Evolutionary conservation across 2,888 invertebrate genomes (phyloP), one percentile per base, ranked within the genome.

Genomic region (Drosophila falleni): DNA sequence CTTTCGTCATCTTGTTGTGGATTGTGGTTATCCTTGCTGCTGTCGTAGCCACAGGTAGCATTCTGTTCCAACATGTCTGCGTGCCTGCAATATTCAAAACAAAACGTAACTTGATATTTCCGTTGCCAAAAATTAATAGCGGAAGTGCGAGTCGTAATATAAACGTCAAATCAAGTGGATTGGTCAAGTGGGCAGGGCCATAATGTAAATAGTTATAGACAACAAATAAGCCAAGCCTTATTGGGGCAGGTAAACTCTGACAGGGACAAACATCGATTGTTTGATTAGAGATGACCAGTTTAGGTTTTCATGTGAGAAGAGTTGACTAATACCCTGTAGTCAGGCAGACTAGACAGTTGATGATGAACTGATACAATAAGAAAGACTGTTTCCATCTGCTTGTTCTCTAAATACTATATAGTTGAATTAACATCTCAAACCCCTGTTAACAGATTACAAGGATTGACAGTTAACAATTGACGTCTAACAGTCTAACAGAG

Each of bases 21-120:
- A 42, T 9, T 51, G 26, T 80, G 83, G 62, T 87, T 78, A 64
- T 88, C 88, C 16, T 58, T 80, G 63, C 55, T 71, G 51, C 56
- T 60, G 10, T 86, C 69, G 29, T 84, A 84, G 74, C 93, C 93
- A 65, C 95, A 94, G 81, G 94, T 95, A 86, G 94, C 94, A 56
- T 95, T 95, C 55, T 93, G 95, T 29, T 93, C 92, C 3, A 94
- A 93, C 74, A 91, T 85, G 74, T 93, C 92, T 10, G 82, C 80
- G 73, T 92, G 90, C 67, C 93, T 93, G 78, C 31, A 23, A 31
- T 86, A 62, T 56, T 44, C 41, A 31, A 64, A 75, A 63, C 35
- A 59, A 54, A 39, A 19, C 42, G 71, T 69, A 78, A 89, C 75
- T 79, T 70, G 71, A 89, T 89, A 84, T 78, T 88, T 83, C 82